Conservation (phyloP, 2,888 invertebrate species). For the Pterostichus niger region DNA sequence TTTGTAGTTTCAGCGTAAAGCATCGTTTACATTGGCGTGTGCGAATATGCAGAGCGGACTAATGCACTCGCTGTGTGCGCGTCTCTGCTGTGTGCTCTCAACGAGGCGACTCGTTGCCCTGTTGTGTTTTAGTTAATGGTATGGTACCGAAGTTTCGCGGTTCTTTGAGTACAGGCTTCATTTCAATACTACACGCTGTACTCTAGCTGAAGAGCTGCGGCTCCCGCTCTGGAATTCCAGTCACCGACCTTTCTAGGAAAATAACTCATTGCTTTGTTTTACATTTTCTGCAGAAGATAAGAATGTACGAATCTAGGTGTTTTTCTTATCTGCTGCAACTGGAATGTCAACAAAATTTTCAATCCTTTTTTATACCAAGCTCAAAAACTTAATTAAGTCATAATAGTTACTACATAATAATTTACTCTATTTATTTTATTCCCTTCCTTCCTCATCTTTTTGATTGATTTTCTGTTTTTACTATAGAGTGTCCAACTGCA, state of each 20-base stretch:
- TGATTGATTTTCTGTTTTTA: too few relatives aligned
- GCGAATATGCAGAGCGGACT: conserved; percentile 41
- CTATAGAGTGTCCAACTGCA: too few relatives aligned
- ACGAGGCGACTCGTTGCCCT: conserved; percentile 4
- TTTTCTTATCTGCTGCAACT: conserved; percentile 48
- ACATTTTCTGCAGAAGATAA: conserved; percentile 18
- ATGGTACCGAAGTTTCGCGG: conserved; percentile 22
- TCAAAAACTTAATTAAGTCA: background rate
- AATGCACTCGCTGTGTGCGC: conserved; percentile 30
- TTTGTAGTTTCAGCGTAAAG: conserved; percentile 44
- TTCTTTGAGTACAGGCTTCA: conserved; percentile 33
- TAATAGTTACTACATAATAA: background rate
- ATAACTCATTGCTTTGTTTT: conserved; percentile 15
- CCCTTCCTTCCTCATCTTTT: too few relatives aligned
- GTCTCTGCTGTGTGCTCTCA: too few relatives aligned
- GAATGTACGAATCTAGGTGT: conserved; percentile 8
- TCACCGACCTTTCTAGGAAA: conserved; percentile 19
- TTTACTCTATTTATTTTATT: too few relatives aligned
- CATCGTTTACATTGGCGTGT: conserved; percentile 12
- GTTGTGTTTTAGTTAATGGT: conserved; percentile 41
- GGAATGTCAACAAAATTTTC: conserved; percentile 17
- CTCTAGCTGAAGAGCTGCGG: background rate
- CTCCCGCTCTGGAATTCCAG: background rate
- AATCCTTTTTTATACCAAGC: background rate
- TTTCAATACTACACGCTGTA: conserved; percentile 12